A percentile compares a stretch with the other conserved stretches of the same genome.
These are phyloP conservation scores for Balaeniceps rex DNA, from an alignment of 2,113 vertebrate genomes.

Conservation along the genomic window DNA sequence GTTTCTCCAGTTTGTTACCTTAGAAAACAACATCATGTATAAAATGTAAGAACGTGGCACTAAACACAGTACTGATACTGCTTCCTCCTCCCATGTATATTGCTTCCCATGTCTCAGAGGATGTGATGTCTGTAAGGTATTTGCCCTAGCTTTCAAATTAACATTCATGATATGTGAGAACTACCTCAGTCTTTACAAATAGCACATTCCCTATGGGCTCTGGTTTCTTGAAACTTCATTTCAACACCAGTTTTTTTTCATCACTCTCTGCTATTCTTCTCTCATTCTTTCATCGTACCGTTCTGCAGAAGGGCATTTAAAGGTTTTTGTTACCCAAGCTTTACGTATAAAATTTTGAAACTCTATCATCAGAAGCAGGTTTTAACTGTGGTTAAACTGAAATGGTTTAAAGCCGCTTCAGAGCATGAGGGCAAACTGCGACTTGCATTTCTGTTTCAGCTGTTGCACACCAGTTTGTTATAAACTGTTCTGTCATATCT, in stretches of 20 bases:
- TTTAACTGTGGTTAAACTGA: background rate
- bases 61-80: accelerated
- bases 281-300: accelerated
- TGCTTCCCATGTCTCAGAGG: accelerated
- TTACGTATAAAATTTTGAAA: accelerated
- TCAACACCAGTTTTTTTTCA: accelerated
- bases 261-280: background rate
- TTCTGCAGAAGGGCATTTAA: background rate
- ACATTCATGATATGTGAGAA: accelerated
- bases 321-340: accelerated
- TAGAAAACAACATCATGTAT: accelerated
- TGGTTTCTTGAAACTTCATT: background rate
- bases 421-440: background rate
- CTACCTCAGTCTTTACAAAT: background rate
- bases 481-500: accelerated
- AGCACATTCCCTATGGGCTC: accelerated
- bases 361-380: accelerated
- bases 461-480: background rate
- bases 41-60: background rate
- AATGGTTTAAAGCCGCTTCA: background rate
- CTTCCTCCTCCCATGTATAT: accelerated
- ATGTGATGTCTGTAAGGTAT: accelerated
- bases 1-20: background rate
- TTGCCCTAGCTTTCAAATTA: background rate
- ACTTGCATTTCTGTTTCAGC: background rate